Evolutionary conservation across 2,888 invertebrate genomes (phyloP).

Genomic region (Athalia rosae): DNA sequence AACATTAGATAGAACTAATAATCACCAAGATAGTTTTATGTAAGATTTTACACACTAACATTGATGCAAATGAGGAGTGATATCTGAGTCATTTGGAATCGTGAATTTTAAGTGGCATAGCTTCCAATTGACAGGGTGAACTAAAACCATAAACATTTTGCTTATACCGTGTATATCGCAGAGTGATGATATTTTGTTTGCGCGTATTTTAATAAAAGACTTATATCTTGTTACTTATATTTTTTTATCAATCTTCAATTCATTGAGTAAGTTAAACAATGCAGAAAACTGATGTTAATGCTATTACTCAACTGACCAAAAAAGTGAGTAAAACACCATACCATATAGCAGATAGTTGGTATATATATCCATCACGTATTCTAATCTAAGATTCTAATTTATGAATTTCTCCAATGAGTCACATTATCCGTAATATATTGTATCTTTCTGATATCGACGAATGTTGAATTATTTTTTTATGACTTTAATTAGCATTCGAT

Average conservation of each 20-base stretch:
- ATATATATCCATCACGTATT: constrained; percentile 11
- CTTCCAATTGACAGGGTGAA: too few species aligned
- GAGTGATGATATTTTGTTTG: neutral
- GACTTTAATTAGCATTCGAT: neutral
- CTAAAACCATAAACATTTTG: too few species aligned
- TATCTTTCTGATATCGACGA: constrained; percentile 9
- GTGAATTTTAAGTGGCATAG: too few species aligned
- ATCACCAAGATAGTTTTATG: neutral
- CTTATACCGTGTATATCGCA: neutral
- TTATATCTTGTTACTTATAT: constrained; percentile 16
- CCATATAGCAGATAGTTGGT: constrained; percentile 9
- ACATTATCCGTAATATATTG: constrained; percentile 2
- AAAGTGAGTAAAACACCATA: constrained; percentile 4
- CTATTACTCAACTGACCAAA: constrained; percentile 17
- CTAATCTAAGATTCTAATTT: neutral
- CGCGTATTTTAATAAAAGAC: constrained; percentile 10
- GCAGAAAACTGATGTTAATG: neutral
- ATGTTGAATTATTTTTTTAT: constrained; percentile 17
- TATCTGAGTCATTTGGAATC: too few species aligned
- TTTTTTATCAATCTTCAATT: neutral
- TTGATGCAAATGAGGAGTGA: too few species aligned
- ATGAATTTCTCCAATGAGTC: constrained; percentile 8
- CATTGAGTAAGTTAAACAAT: constrained; percentile 3
- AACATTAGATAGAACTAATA: neutral
- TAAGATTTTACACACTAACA: neutral